Conservation (phyloP, 2,113 vertebrate genomes). For the Beaufortia kweichowensis region DNA sequence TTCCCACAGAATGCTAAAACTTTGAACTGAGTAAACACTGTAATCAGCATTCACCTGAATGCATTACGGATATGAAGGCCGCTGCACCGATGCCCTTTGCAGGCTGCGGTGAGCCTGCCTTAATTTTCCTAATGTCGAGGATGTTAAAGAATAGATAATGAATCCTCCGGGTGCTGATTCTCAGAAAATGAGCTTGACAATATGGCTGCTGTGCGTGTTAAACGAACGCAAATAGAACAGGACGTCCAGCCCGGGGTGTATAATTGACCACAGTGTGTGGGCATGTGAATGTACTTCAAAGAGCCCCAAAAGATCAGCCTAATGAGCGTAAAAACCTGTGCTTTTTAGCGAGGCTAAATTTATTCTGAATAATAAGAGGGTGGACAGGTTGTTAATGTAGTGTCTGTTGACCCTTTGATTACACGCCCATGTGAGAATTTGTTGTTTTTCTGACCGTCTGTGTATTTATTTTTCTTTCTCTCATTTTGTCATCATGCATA, state of each 20-base stretch:
- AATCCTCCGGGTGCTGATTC: conserved; percentile 65
- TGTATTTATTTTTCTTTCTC: neutral
- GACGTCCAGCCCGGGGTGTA: conserved; percentile 6
- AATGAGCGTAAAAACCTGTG: conserved; percentile 21
- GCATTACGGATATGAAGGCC: conserved; percentile 45
- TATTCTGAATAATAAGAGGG: conserved; percentile 11
- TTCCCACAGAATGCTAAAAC: conserved; percentile 44
- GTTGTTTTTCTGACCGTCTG: neutral
- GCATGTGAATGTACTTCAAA: conserved; percentile 15
- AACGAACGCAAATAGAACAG: conserved; percentile 35
- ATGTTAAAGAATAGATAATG: conserved; percentile 71
- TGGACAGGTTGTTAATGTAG: conserved; percentile 27
- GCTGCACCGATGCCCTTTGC: conserved; percentile 34
- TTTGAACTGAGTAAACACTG: conserved; percentile 55
- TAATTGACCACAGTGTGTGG: conserved; percentile 16
- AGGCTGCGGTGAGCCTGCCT: conserved; percentile 56
- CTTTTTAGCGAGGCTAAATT: conserved; percentile 26
- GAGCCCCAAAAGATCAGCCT: conserved; percentile 36
- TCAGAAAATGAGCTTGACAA: conserved; percentile 68
- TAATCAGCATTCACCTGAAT: conserved; percentile 36
- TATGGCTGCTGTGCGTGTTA: conserved; percentile 9
- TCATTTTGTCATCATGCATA: neutral
- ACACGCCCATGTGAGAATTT: neutral
- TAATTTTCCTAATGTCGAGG: conserved; percentile 65
- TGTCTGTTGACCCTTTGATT: conserved; percentile 21